These are phyloP conservation scores for Sesamia nonagrioides DNA, from an alignment of 1,140 invertebrate genomes.

Conservation along the genomic window DNA sequence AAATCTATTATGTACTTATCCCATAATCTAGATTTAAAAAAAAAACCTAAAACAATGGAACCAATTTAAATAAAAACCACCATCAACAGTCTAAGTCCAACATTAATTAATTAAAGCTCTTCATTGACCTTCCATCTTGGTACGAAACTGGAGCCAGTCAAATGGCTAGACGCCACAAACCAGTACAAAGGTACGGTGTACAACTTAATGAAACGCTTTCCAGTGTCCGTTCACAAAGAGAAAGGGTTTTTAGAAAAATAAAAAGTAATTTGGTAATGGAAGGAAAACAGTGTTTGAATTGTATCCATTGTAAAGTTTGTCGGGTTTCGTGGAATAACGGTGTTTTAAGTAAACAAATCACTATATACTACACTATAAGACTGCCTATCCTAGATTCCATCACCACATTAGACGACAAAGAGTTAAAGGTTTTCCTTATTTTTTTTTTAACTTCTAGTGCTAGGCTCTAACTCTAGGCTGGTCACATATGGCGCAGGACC, in stretches of 20 bases:
- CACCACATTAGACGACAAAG: too few relatives aligned
- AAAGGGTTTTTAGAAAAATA: background rate
- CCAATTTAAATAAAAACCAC: background rate
- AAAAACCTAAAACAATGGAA: background rate
- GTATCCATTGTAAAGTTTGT: too few relatives aligned
- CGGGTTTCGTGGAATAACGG: too few relatives aligned
- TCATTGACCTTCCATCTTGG: background rate
- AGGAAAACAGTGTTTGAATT: constrained; percentile 12
- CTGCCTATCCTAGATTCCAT: too few relatives aligned
- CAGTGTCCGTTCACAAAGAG: background rate
- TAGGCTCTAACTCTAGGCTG: too few relatives aligned
- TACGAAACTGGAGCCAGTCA: constrained; percentile 2
- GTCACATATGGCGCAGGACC: too few relatives aligned
- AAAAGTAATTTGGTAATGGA: constrained; percentile 9
- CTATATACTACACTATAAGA: too few relatives aligned
- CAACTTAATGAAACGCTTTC: background rate
- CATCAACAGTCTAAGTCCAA: background rate
- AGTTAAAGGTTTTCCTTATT: too few relatives aligned
- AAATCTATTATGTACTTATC: too few relatives aligned
- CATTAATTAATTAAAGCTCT: background rate
- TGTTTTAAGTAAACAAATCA: too few relatives aligned
- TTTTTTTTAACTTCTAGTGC: too few relatives aligned
- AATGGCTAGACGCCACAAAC: background rate
- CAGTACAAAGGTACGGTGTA: constrained; percentile 13
- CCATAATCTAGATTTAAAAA: too few relatives aligned